Conservation (phyloP, 1,140 invertebrate species). For the Trichomalopsis sarcophagae region DNA sequence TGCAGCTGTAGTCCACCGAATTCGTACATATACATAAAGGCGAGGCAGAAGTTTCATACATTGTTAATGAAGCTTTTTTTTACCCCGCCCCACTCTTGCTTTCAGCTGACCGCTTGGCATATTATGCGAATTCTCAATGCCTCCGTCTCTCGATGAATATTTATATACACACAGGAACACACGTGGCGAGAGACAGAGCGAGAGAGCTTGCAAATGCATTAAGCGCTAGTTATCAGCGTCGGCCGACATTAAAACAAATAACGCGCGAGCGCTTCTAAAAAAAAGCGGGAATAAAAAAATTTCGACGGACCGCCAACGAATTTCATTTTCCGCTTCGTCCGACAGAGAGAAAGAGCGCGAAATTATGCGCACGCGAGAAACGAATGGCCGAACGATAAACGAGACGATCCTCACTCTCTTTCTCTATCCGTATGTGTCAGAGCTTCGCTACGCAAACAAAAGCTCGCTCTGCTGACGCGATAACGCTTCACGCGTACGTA, state of each 20-base stretch:
- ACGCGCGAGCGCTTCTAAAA: not conserved
- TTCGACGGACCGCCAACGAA: not conserved
- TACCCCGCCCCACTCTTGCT: not conserved
- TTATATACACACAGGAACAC: not conserved
- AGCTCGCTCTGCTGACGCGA: not conserved
- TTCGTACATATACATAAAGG: not conserved
- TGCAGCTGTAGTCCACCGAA: not conserved
- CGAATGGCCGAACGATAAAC: not conserved
- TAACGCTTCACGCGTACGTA: not conserved
- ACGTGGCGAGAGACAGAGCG: not conserved
- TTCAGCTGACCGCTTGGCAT: not conserved
- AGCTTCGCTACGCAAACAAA: not conserved
- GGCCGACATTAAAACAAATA: not conserved
- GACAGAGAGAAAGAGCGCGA: not conserved
- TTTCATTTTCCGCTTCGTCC: not conserved
- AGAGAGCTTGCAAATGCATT: not conserved
- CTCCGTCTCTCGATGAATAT: slow-evolving; percentile 8
- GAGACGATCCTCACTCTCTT: no score
- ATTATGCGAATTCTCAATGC: not conserved
- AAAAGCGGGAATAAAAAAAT: not conserved
- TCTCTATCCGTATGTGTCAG: not conserved
- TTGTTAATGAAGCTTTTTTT: slow-evolving; percentile 14
- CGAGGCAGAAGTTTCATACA: not conserved
- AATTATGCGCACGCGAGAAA: not conserved
- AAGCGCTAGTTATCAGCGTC: not conserved